These are phyloP conservation scores for Helarctos malayanus DNA, from an alignment of 2,797 vertebrate species.

Conservation along the genomic window DNA sequence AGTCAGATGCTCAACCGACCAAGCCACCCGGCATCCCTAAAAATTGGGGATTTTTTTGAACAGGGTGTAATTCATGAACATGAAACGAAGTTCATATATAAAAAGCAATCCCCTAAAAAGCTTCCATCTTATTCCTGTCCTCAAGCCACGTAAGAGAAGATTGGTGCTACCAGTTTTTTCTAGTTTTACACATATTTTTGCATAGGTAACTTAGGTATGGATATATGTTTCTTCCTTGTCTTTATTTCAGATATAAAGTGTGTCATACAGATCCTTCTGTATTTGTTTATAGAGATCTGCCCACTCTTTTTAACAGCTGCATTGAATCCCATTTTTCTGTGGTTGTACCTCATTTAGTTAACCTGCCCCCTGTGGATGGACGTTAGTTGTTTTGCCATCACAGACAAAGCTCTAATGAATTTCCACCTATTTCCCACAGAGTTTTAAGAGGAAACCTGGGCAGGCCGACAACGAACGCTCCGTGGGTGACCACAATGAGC, in stretches of 20 bases:
- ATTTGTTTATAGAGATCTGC: neutral
- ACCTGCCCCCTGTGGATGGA: neutral
- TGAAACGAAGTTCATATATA: neutral
- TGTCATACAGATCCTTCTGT: neutral
- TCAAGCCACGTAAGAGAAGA: neutral
- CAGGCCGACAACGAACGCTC: conserved; percentile 95
- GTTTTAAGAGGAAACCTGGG: conserved; percentile 97
- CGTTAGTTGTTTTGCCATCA: neutral
- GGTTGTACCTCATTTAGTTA: neutral
- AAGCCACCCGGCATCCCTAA: neutral
- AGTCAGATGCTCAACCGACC: neutral
- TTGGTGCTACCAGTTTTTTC: neutral
- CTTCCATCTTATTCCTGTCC: neutral
- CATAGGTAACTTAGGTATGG: neutral
- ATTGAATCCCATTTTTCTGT: neutral
- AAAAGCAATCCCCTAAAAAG: neutral
- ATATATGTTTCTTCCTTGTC: neutral
- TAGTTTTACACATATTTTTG: neutral
- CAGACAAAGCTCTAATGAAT: conserved; percentile 27
- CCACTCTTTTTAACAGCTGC: neutral
- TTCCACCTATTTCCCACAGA: conserved; percentile 86
- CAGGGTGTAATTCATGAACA: neutral
- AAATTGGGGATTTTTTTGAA: neutral
- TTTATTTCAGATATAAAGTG: neutral
- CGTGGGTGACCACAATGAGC: conserved; percentile 93